phyloP scores from a whole-genome alignment of 1,140 invertebrate species.

The Tetramorium simillimum region DNA sequence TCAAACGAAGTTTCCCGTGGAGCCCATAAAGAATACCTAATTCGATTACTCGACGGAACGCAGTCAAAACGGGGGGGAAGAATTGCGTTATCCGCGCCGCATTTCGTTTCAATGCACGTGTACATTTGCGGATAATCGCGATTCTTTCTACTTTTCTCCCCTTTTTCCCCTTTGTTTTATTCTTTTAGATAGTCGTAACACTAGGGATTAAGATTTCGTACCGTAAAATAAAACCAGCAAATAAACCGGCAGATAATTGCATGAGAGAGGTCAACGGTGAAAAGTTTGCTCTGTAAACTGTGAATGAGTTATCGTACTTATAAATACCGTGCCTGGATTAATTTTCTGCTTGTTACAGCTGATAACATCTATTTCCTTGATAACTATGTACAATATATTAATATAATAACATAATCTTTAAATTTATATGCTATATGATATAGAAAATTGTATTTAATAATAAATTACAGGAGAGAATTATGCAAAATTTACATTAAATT shows the following conservation, averaged over 20 bases:
- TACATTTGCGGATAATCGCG: conserved; percentile 41
- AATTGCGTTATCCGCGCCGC: conserved; percentile 49
- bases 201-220: conserved; percentile 54
- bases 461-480: not conserved
- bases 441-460: not conserved
- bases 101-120: conserved; percentile 56
- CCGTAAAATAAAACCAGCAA: conserved; percentile 45
- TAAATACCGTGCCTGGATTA: conserved; percentile 30
- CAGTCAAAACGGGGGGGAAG: conserved; percentile 36
- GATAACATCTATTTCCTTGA: conserved; percentile 23
- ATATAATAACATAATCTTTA: not conserved
- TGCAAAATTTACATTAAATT: not conserved
- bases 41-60: conserved; percentile 52
- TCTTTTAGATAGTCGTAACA: conserved; percentile 23
- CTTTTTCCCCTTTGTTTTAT: not conserved
- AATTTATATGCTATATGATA: not conserved
- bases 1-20: conserved; percentile 50
- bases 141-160: not conserved
- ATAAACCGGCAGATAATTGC: conserved; percentile 46
- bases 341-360: conserved; percentile 32
- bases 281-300: conserved; percentile 28
- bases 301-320: conserved; percentile 48
- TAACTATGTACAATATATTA: conserved; percentile 6
- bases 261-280: conserved; percentile 25
- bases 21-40: conserved; percentile 59